Base-by-base conservation (phyloP, 2,888 invertebrate species). In the Lasiommata megera region DNA sequence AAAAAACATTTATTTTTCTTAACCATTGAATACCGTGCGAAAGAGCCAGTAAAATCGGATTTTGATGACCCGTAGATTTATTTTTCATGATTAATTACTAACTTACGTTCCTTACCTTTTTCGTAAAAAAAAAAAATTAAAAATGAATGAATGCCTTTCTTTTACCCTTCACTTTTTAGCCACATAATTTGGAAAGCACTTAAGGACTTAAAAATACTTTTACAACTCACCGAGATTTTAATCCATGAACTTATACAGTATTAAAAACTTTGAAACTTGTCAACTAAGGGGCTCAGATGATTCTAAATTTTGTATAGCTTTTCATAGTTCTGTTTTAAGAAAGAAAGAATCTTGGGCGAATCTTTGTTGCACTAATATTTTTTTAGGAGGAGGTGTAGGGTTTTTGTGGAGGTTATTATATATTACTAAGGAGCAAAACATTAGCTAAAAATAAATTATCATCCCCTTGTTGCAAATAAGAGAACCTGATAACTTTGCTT, bases 121-220 rank as follows among this genome's bases (percentile, higher is more conserved):
- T n/a, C 6, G n/a, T n/a, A n/a, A n/a, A n/a, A 9, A 12, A 1
- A 18, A 8, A 14, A 23, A 23, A 48, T 48, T 48, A 48, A 48
- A 48, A 36, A 48, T 48, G 7, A 2, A 37, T 9, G 18, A 6
- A 12, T n/a, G 12, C 6, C 1, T 14, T 48, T 23, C 3, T 12
- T 17, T 9, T 12, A 34, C 16, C 50, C 38, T 29, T 37, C 23
- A 6, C 11, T 23, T 51, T 23, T 40, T 23, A 43, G 38, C 28
- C n/a, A 28, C 16, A 16, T 14, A 40, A 28, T 38, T 38, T 38
- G 11, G 11, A 38, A 29, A 51, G 38, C 51, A 51, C 51, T 51
- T 51, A 40, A 40, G 16, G 16, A 28, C 51, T 51, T 46, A 37
- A 51, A 37, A 50, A 51, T 29, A 51, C 51, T 51, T 51, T 38